Evolutionary conservation across 2,888 invertebrate species (phyloP).

Genomic region (Epinotia ramella): DNA sequence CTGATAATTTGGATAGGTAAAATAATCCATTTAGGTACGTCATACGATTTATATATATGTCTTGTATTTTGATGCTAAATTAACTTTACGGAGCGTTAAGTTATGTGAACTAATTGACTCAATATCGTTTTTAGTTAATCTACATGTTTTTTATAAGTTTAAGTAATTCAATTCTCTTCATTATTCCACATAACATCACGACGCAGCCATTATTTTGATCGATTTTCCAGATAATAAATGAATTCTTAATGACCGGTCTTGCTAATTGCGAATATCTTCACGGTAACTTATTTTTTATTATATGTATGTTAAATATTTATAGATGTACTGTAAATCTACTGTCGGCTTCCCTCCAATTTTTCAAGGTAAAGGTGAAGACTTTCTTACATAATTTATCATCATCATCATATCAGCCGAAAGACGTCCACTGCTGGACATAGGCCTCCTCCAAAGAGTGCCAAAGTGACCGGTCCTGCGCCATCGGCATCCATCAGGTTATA

Average conservation of each 20-base stretch:
- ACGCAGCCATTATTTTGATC: constrained; percentile 19
- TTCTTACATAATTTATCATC: too few species aligned
- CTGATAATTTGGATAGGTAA: neutral
- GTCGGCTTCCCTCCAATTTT: neutral
- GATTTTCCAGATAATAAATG: constrained; percentile 26
- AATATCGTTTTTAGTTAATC: neutral
- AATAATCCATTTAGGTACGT: neutral
- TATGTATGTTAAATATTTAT: neutral
- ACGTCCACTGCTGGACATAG: too few species aligned
- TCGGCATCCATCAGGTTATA: too few species aligned
- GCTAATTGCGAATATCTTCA: constrained; percentile 26
- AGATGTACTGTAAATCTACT: neutral
- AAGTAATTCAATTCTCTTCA: constrained; percentile 21
- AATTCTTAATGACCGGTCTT: constrained; percentile 16
- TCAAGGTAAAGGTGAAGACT: too few species aligned
- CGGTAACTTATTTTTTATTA: constrained; percentile 16
- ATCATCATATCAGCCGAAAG: too few species aligned
- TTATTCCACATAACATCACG: constrained; percentile 23
- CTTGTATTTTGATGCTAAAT: neutral
- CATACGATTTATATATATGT: neutral
- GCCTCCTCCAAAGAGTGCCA: too few species aligned
- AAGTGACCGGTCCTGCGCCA: too few species aligned
- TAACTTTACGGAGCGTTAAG: neutral
- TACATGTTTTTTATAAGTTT: constrained; percentile 13
- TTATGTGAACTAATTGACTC: constrained; percentile 12